Conservation (phyloP, 2,113 vertebrate genomes). For the Lophura nycthemera region DNA sequence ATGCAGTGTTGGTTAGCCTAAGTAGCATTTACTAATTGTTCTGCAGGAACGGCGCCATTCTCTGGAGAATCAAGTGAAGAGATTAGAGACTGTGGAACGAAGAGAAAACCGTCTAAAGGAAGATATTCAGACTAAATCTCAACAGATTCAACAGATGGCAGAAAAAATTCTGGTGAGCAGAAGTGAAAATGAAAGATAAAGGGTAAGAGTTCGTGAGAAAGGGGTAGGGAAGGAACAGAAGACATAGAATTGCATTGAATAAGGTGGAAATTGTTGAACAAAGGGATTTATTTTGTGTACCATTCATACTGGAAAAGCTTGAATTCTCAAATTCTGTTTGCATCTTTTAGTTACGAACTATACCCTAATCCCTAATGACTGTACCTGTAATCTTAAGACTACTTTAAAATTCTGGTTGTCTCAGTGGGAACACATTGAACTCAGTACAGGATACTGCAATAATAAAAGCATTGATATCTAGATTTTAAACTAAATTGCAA, state of each 20-base stretch:
- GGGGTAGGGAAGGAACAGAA: constrained; percentile 52
- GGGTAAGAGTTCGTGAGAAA: constrained; percentile 49
- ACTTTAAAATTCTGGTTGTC: not conserved
- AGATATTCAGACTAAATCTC: constrained; percentile 96
- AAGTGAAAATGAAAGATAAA: constrained; percentile 59
- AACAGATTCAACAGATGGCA: constrained; percentile 99
- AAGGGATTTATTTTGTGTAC: not conserved
- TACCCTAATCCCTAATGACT: not conserved
- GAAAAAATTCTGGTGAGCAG: constrained; percentile 98
- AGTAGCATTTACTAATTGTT: constrained; percentile 48
- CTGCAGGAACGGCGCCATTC: constrained; percentile 94
- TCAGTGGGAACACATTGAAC: not conserved
- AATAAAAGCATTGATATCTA: not conserved
- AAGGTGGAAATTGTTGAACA: constrained; percentile 1
- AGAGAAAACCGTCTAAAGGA: constrained; percentile 97
- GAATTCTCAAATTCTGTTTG: not conserved
- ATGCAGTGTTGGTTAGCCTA: not conserved
- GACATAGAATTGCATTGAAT: not conserved
- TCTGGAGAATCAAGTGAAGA: constrained; percentile 97
- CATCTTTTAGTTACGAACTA: not conserved
- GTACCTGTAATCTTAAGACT: not conserved
- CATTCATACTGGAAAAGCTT: not conserved
- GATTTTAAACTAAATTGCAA: constrained; percentile 32
- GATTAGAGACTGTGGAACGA: constrained; percentile 95
- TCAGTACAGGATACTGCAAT: not conserved